phyloP scores from a whole-genome alignment of 2,888 invertebrate species.

The Drosophila fulvimacula region DNA sequence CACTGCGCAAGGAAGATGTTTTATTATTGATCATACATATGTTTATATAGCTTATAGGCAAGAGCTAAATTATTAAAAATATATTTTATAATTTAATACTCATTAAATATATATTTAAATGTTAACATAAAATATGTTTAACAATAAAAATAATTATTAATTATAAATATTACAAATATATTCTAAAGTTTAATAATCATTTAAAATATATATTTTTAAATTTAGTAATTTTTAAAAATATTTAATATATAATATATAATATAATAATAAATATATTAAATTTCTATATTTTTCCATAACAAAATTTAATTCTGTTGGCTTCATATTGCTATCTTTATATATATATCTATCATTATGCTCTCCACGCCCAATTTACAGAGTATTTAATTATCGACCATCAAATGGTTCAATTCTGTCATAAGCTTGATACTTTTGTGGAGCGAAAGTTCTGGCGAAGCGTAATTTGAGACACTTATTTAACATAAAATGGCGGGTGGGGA shows the following conservation, averaged over 20 bases:
- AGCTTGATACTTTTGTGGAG: conserved; percentile 18
- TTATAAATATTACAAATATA: too few species aligned
- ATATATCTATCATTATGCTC: neutral
- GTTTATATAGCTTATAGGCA: neutral
- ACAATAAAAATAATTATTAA: too few species aligned
- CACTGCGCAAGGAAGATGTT: too few species aligned
- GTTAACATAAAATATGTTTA: too few species aligned
- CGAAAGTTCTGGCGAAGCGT: conserved; percentile 57
- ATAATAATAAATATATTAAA: too few species aligned
- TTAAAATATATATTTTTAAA: too few species aligned
- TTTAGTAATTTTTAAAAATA: too few species aligned
- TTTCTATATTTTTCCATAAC: too few species aligned
- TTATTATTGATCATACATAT: neutral
- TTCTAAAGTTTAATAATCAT: too few species aligned
- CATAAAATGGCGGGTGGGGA: conserved; percentile 43
- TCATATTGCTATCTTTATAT: too few species aligned
- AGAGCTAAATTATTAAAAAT: neutral
- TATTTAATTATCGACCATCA: neutral
- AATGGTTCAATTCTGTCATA: neutral
- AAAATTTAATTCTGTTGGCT: too few species aligned
- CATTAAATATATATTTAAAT: neutral
- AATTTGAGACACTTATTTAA: conserved; percentile 66
- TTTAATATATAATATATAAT: too few species aligned
- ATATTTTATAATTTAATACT: neutral
- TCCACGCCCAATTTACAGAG: neutral